Base-by-base conservation (phyloP, 2,888 invertebrate species). In the Caenorhabditis zanzibari region DNA sequence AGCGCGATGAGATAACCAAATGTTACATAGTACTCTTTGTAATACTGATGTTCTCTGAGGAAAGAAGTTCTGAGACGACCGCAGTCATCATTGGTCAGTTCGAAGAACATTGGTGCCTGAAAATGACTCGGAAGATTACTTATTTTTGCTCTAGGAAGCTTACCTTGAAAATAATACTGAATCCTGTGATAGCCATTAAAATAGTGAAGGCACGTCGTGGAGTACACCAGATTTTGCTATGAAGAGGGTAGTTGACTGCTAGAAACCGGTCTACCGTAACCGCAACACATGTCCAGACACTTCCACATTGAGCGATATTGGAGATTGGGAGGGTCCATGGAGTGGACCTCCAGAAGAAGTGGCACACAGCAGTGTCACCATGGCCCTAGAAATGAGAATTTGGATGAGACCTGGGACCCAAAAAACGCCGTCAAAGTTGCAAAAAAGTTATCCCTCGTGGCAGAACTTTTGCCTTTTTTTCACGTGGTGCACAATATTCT, bases 251-350 rank as follows among this genome's bases (percentile, higher is more conserved):
- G 26, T 88, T 86, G 16, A 91, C 90, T 0, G 91, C 91, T 26
- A 91, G 74, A 52, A 90, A 90, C 2, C 91, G 89, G 63, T 91
- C 91, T 10, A 91, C 90, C 0, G 91, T 91, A 0, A 91, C 90
- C 0, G 91, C 91, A 1, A 91, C 91, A 63, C 91, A 91, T 22
- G 91, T 91, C 90, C 90, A 91, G 47, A 91, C 91, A 58, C 89
- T 89, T n/a, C 89, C 90, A 16, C 85, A 84, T 71, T 88, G 86
- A 16, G 84, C 90, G 26, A 90, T 88, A 41, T 90, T 82, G 2
- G 91, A 91, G 0, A 91, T 80, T 0, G 91, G 91, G 49, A 88
- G 88, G 0, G 90, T 86, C 58, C 88, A 87, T 26, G 91, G 86
- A 6, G 91, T 88, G 6, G 89, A 85, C 24, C 84, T 73, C 91